phyloP scores from a whole-genome alignment of 1,140 invertebrate genomes.

The Centruroides vittatus region DNA sequence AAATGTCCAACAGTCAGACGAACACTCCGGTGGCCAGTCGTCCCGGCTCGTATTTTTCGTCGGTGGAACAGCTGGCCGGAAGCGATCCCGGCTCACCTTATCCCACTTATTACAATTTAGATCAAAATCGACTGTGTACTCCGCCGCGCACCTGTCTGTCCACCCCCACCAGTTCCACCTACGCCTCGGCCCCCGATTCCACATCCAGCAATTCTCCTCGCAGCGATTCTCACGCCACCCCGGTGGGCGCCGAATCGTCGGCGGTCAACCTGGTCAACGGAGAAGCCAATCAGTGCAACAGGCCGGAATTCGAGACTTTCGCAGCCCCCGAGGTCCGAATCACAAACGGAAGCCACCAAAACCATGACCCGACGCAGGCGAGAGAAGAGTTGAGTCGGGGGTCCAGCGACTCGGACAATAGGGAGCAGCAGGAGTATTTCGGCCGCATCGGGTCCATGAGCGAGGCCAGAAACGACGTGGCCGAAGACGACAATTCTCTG shows the following conservation, averaged over 20 bases:
- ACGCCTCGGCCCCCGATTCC: slow-evolving; percentile 13
- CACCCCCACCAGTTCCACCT: slow-evolving; percentile 13
- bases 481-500: neutral
- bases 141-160: slow-evolving; percentile 14
- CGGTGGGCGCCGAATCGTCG: slow-evolving; percentile 13
- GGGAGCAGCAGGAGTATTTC: slow-evolving; percentile 12
- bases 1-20: slow-evolving; percentile 13
- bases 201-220: slow-evolving; percentile 16
- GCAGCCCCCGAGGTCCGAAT: slow-evolving; percentile 2
- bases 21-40: neutral
- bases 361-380: neutral
- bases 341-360: slow-evolving; percentile 11
- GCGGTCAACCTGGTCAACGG: slow-evolving; percentile 9
- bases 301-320: slow-evolving; percentile 8
- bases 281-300: slow-evolving; percentile 2
- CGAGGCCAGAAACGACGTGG: too few species aligned
- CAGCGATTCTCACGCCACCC: slow-evolving; percentile 13
- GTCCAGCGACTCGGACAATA: slow-evolving; percentile 14
- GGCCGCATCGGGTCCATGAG: neutral
- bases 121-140: slow-evolving; percentile 19
- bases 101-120: slow-evolving; percentile 20
- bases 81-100: slow-evolving; percentile 16
- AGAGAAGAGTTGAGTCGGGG: slow-evolving; percentile 8
- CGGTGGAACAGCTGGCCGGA: slow-evolving; percentile 10
- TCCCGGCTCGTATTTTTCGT: slow-evolving; percentile 14